These are phyloP conservation scores for Pycnomerus fuliginosus DNA, from an alignment of 2,888 invertebrate species.

Conservation along the genomic window DNA sequence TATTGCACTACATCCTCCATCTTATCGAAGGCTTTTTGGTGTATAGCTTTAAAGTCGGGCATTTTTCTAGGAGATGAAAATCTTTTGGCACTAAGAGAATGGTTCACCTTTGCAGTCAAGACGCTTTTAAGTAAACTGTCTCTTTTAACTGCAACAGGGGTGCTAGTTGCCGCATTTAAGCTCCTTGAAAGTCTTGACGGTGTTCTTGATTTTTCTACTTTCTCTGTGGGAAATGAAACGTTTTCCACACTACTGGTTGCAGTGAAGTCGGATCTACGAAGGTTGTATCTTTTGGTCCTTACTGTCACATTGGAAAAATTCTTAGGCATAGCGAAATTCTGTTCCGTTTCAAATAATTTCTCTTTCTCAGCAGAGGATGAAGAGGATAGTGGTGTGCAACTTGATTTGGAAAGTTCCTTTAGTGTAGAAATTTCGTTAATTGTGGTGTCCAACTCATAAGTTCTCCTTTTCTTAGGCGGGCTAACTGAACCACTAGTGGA, in stretches of 20 bases:
- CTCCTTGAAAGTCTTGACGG: too few relatives aligned
- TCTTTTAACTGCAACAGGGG: too few relatives aligned
- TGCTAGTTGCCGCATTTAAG: neutral
- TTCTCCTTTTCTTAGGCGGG: neutral
- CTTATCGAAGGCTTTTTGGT: constrained; percentile 63
- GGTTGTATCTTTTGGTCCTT: too few relatives aligned
- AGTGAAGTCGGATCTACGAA: too few relatives aligned
- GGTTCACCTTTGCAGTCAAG: neutral
- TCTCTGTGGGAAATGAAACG: too few relatives aligned
- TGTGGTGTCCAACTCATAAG: neutral
- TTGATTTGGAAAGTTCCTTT: neutral
- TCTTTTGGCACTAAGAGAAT: constrained; percentile 1
- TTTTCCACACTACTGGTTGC: too few relatives aligned
- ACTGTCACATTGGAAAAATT: too few relatives aligned
- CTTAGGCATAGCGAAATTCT: too few relatives aligned
- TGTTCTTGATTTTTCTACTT: too few relatives aligned
- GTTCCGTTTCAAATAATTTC: too few relatives aligned
- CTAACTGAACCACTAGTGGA: too few relatives aligned
- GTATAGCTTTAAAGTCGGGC: constrained; percentile 70
- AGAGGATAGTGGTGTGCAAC: neutral
- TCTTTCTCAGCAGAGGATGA: too few relatives aligned
- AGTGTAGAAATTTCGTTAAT: neutral
- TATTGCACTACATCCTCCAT: constrained; percentile 70
- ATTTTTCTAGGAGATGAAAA: constrained; percentile 48
- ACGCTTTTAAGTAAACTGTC: neutral